Conservation (phyloP, 2,797 vertebrate genomes). For the Uromys caudimaculatus region DNA sequence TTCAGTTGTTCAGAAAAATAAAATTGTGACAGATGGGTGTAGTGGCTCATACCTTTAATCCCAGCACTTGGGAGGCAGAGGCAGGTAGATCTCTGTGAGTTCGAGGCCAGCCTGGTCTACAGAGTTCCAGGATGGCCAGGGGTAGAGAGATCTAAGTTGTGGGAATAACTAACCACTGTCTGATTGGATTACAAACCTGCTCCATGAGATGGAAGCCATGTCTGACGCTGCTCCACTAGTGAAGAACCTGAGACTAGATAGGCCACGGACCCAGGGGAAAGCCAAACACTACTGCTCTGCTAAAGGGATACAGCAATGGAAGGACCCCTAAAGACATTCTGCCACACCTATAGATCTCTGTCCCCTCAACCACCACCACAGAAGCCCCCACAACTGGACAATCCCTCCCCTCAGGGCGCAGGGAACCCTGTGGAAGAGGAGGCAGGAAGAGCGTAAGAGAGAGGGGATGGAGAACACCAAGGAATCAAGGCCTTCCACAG, state of each 20-base stretch:
- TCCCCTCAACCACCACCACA: neutral
- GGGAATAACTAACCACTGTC: neutral
- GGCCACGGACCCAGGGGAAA: neutral
- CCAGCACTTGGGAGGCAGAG: neutral
- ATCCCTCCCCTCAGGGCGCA: neutral
- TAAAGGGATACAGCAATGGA: neutral
- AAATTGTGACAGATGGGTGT: neutral
- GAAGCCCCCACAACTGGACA: neutral
- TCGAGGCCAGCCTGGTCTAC: neutral
- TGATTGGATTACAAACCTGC: neutral
- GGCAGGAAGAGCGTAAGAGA: neutral
- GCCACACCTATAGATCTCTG: neutral
- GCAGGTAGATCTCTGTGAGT: neutral
- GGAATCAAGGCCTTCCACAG: neutral
- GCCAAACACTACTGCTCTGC: neutral
- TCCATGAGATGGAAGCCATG: too few species aligned
- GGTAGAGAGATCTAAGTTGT: neutral
- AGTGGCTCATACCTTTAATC: neutral
- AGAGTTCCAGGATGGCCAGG: neutral
- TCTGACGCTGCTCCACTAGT: neutral
- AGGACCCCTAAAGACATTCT: neutral
- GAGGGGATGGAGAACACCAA: neutral
- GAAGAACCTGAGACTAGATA: neutral
- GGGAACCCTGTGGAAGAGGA: neutral
- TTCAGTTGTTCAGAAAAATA: neutral